Base-by-base conservation (phyloP, 2,113 vertebrate genomes). In the Oriolus oriolus region DNA sequence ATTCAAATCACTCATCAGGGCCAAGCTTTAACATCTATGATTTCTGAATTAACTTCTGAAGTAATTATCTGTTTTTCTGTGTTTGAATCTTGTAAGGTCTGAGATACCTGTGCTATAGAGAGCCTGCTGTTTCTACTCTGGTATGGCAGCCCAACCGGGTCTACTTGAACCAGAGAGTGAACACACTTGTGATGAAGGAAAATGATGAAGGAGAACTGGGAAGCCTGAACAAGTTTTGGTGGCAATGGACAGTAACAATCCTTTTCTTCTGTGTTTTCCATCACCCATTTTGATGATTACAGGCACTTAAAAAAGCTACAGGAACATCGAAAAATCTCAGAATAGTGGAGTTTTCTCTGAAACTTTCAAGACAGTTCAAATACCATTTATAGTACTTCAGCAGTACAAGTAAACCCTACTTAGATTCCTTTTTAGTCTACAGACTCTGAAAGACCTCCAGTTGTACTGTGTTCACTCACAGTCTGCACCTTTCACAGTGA, bases 91-190 rank as follows among this genome's bases (percentile, higher is more conserved):
- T 65, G 1, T 1, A 22, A 69, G 28, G 27, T 71, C 42, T 39
- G 56, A 68, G 44, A 22, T 65, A 39, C 2, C 35, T 59, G 14
- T 64, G 31, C 75, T 89, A 2, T 20, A 63, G 30, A 73, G 23
- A 82, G 10, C 27, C 57, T 92, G 18, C 12, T 13, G 9, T 79
- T 89, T 89, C 37, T 73, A 39, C 63, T 2, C 5, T 22, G 37
- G 13, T 52, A 15, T 13, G 35, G 13, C 41, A 70, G 31, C 45
- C 23, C 12, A 3, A 21, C 31, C 0, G 0, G 1, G 17, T 54
- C 64, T 41, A 0, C 81, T 70, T 64, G 49, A 87, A 61, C 45
- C 66, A 79, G n/a, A 61, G 20, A 30, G 9, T 2, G 4, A 78
- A 24, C 31, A 45, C 7, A 6, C 26, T 69, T 39, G 11, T 26